phyloP scores from a whole-genome alignment of 1,140 invertebrate genomes.

The Antheraea pernyi region DNA sequence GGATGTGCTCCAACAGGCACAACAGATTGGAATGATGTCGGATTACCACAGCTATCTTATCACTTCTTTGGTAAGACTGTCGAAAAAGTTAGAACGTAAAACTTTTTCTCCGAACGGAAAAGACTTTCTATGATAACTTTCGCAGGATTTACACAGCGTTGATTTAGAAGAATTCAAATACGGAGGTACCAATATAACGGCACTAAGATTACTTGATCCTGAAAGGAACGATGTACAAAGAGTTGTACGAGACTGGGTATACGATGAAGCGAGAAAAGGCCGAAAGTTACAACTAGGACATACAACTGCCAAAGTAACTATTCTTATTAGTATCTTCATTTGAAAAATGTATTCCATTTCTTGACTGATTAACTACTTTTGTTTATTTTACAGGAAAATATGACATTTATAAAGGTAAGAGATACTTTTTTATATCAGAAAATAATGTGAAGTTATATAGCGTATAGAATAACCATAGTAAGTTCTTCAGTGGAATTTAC shows the following conservation, averaged over 20 bases:
- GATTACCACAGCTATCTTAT: constrained; percentile 95
- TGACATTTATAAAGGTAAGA: constrained; percentile 85
- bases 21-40: constrained; percentile 97
- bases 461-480: too few species aligned
- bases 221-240: constrained; percentile 86
- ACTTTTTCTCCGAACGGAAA: constrained; percentile 3
- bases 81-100: neutral
- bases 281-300: constrained; percentile 82
- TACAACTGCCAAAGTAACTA: constrained; percentile 78
- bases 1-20: constrained; percentile 93
- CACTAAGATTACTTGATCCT: constrained; percentile 91
- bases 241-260: constrained; percentile 90
- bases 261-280: constrained; percentile 82
- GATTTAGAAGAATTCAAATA: constrained; percentile 96
- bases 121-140: neutral
- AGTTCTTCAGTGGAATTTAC: too few species aligned
- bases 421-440: neutral
- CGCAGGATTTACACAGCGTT: constrained; percentile 92
- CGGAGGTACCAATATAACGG: constrained; percentile 95
- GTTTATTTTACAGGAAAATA: constrained; percentile 81
- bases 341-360: neutral
- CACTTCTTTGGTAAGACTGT: constrained; percentile 88
- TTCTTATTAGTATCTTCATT: neutral
- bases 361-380: constrained; percentile 8
- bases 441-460: neutral